Conservation (phyloP, 2,888 invertebrate genomes). For the Drosophila nr. perissopoda region DNA sequence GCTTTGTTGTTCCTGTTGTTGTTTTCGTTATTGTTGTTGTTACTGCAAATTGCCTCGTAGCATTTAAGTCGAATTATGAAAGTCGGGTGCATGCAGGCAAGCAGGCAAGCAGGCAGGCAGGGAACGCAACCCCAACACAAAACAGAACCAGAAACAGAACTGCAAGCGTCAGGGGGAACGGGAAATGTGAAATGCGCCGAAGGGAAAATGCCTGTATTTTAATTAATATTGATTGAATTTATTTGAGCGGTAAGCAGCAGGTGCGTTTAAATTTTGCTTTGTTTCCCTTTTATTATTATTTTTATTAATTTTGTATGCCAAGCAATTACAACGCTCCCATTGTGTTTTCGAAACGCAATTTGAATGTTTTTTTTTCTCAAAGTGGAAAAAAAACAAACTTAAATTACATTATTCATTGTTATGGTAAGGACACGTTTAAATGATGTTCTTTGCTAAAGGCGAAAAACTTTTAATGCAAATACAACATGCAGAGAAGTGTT, state of each 20-base stretch:
- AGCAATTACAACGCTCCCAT: slow-evolving; percentile 3
- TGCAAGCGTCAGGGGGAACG: neutral
- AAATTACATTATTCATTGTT: neutral
- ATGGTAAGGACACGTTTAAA: neutral
- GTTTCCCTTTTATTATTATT: neutral
- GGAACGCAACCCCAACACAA: neutral
- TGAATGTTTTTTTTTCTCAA: neutral
- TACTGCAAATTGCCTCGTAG: slow-evolving; percentile 78
- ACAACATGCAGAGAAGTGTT: slow-evolving; percentile 20
- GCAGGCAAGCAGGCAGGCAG: slow-evolving; percentile 19
- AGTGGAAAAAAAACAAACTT: neutral
- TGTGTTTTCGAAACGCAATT: neutral
- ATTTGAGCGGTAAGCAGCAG: slow-evolving; percentile 47
- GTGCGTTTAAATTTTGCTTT: slow-evolving; percentile 53
- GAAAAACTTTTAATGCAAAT: slow-evolving; percentile 1
- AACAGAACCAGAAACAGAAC: slow-evolving; percentile 49
- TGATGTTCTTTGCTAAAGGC: neutral
- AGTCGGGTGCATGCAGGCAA: slow-evolving; percentile 43
- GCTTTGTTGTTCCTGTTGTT: slow-evolving; percentile 39
- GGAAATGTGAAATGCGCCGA: slow-evolving; percentile 28
- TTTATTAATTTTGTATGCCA: slow-evolving; percentile 33
- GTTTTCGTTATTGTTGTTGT: slow-evolving; percentile 41
- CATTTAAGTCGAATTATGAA: slow-evolving; percentile 80
- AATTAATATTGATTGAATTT: slow-evolving; percentile 80
- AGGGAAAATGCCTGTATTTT: slow-evolving; percentile 74